Base-by-base conservation (phyloP, 2,888 invertebrate species). In the Mesorhabditis belari region DNA sequence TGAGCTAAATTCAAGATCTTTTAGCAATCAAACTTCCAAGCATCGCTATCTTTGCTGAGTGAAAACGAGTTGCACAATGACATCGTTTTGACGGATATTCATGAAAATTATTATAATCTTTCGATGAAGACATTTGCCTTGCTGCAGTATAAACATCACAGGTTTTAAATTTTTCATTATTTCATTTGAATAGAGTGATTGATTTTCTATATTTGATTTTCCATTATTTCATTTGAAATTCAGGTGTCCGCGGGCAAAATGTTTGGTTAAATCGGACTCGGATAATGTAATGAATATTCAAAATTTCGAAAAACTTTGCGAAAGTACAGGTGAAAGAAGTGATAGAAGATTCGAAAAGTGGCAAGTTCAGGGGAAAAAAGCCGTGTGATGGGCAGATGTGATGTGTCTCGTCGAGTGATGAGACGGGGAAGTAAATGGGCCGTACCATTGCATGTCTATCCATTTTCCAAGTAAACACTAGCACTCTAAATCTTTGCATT, bases 121-220 rank as follows among this genome's bases (percentile, higher is more conserved):
- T 63, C 72, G 17, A 57, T 66, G n/a, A 72, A 72, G 44, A 69
- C 72, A 2, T 67, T 63, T 57, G 66, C 70, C 2, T 66, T 70
- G 64, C 35, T 72, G 12, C 50, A 60, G 5, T 72, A 70, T 53
- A 67, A 72, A 54, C 58, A 52, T 28, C 60, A 35, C 12, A 63
- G 49, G 51, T 51, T 17, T 12, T 19, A 12, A 25, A 12, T 25
- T 25, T 54, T 54, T 5, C n/a, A 25, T 27, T 26, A 19, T n/a
- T 55, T 5, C 26, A 24, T 55, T 19, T 21, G 5, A 51, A 17
- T 25, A 55, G 26, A 25, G 5, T 24, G 26, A 25, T 55, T 21
- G 4, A 27, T 12, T 25, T 5, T 9, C 17, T 19, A 6, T 50
- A 51, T 17, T n/a, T n/a, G 12, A 35, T 35, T 35, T 52, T 61